These are phyloP conservation scores for Graphium colonna DNA, from an alignment of 2,888 invertebrate species.

Conservation along the genomic window DNA sequence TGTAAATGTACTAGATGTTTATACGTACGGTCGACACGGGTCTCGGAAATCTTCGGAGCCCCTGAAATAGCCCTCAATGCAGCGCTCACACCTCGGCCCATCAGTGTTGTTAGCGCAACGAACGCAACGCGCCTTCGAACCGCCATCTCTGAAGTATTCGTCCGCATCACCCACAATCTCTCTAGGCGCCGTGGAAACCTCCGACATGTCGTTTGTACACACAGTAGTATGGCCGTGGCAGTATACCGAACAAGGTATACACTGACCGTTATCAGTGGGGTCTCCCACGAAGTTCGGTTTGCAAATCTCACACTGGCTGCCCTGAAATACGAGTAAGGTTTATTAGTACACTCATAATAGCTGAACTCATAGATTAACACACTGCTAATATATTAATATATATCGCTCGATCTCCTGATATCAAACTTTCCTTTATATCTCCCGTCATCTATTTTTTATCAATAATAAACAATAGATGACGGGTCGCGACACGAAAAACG, in stretches of 20 bases:
- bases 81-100: slow-evolving; percentile 90
- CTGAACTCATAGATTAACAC: no score
- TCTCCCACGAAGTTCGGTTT: slow-evolving; percentile 95
- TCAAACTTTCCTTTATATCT: no score
- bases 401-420: no score
- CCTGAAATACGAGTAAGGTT: slow-evolving; percentile 76
- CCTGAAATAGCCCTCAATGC: slow-evolving; percentile 87
- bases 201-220: slow-evolving; percentile 83
- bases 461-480: no score
- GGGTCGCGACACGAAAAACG: no score
- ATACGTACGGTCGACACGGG: slow-evolving; percentile 85
- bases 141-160: slow-evolving; percentile 80
- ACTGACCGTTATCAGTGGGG: slow-evolving; percentile 91
- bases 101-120: slow-evolving; percentile 91
- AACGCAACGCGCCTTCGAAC: slow-evolving; percentile 88
- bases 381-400: no score
- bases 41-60: slow-evolving; percentile 88
- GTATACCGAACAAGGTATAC: slow-evolving; percentile 92
- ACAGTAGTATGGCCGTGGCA: slow-evolving; percentile 93
- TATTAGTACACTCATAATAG: no score
- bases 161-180: slow-evolving; percentile 80
- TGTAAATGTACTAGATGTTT: not conserved
- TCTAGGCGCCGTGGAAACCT: slow-evolving; percentile 56
- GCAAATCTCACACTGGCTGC: slow-evolving; percentile 94
- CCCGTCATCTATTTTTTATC: no score